A percentile compares a stretch with the other conserved stretches of the same genome.
Conservation (phyloP, 1,140 invertebrate genomes). For the Drosophila kohkoa region DNA sequence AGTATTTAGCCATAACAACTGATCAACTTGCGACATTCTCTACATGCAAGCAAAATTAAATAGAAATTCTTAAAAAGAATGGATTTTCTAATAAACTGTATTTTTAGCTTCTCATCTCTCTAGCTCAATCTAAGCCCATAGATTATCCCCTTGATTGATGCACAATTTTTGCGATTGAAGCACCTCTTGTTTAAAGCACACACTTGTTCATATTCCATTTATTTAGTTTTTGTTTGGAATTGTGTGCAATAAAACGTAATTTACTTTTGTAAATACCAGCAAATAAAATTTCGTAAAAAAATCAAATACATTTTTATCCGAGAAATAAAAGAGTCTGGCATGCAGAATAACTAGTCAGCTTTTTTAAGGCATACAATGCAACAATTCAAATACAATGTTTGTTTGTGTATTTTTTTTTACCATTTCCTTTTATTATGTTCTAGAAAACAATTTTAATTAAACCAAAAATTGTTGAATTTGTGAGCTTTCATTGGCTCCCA, state of each 20-base stretch:
- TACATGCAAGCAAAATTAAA: conserved; percentile 4
- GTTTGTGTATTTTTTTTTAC: not conserved
- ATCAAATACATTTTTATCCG: not conserved
- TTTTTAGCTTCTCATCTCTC: too few species aligned
- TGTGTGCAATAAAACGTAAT: not conserved
- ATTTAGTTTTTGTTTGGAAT: not conserved
- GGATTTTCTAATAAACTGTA: too few species aligned
- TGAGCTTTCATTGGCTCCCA: conserved; percentile 3
- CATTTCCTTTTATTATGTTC: conserved; percentile 21
- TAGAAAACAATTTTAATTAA: conserved; percentile 36
- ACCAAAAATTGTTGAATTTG: conserved; percentile 25
- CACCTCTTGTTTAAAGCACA: not conserved
- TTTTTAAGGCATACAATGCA: not conserved
- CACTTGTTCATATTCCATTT: conserved; percentile 2
- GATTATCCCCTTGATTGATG: not conserved
- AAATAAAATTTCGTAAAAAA: not conserved
- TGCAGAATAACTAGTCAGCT: not conserved
- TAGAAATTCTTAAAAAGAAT: not conserved
- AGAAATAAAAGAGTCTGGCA: not conserved
- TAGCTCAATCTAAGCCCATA: not conserved
- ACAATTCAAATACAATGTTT: conserved; percentile 6
- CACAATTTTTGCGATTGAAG: not conserved
- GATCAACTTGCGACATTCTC: conserved; percentile 22
- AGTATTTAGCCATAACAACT: not conserved
- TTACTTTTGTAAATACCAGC: conserved; percentile 1